Percentiles rank a stretch among this genome's conserved stretches.
Conservation (phyloP, 53 echinoderm and acorn worm species). For the Stichopus horrens region DNA sequence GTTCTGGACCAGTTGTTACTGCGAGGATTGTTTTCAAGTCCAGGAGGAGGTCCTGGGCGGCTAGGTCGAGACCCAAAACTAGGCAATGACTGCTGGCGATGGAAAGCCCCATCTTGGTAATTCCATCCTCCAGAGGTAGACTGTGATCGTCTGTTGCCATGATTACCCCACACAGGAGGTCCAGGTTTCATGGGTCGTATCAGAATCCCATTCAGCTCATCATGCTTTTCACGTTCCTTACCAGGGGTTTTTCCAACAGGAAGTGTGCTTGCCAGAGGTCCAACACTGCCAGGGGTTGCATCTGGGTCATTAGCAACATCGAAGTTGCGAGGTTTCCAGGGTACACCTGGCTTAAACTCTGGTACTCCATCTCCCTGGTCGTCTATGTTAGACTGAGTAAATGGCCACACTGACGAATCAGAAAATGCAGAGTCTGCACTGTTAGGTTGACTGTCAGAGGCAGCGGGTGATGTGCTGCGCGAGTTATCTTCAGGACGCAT, state of each 20-base stretch:
- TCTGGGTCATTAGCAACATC: slow-evolving; percentile 96
- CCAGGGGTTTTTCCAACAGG: slow-evolving; percentile 53
- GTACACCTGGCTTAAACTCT: slow-evolving; percentile 99
- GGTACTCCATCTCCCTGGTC: slow-evolving; percentile 74
- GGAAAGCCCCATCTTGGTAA: slow-evolving; percentile 63
- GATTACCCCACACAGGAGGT: slow-evolving; percentile 10
- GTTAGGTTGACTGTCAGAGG: slow-evolving; percentile 80
- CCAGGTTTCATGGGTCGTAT: slow-evolving; percentile 96
- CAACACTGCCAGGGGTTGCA: slow-evolving; percentile 95
- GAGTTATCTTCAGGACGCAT: slow-evolving; percentile 77
- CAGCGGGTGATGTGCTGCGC: slow-evolving; percentile 92
- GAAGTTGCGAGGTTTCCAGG: slow-evolving; percentile 91
- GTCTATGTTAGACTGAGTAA: slow-evolving; percentile 57
- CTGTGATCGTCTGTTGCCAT: slow-evolving; percentile 29
- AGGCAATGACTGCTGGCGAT: slow-evolving; percentile 58
- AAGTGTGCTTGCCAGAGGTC: slow-evolving; percentile 27
- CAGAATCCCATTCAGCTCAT: slow-evolving; percentile 90
- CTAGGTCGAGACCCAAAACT: slow-evolving; percentile 25
- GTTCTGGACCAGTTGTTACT: slow-evolving; percentile 59
- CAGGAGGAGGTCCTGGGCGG: slow-evolving; percentile 84
- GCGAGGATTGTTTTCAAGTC: slow-evolving; percentile 79
- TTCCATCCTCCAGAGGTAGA: slow-evolving; percentile 67
- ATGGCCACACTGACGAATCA: slow-evolving; percentile 82
- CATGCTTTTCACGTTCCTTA: slow-evolving; percentile 60
- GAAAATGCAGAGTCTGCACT: slow-evolving; percentile 98